These are phyloP conservation scores for Manis pentadactyla DNA, from an alignment of 2,797 vertebrate species.

Conservation along the genomic window DNA sequence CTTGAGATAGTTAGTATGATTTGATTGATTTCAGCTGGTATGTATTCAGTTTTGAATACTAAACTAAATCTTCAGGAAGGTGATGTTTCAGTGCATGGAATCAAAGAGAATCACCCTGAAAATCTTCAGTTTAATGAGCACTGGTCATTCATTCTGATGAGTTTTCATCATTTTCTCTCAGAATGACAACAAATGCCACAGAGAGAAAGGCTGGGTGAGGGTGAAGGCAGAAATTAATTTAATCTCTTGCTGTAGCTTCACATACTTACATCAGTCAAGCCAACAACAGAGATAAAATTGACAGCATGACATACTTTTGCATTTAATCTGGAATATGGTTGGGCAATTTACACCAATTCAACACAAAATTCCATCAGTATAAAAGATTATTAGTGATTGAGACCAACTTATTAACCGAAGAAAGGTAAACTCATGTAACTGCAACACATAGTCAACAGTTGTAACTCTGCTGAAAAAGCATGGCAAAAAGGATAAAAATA, in stretches of 20 bases:
- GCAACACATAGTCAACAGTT: background rate
- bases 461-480: background rate
- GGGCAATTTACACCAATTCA: conserved; percentile 68
- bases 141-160: conserved; percentile 72
- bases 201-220: conserved; percentile 29
- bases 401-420: conserved; percentile 36
- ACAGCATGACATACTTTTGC: conserved; percentile 57
- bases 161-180: conserved; percentile 57
- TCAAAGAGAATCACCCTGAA: conserved; percentile 64
- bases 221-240: conserved; percentile 69
- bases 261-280: conserved; percentile 54
- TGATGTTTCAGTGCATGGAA: conserved; percentile 61
- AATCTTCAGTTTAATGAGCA: conserved; percentile 74
- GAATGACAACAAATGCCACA: conserved; percentile 63
- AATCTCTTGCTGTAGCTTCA: conserved; percentile 15
- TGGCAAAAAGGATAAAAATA: background rate
- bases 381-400: conserved; percentile 69
- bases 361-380: conserved; percentile 55
- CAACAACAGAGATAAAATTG: conserved; percentile 59
- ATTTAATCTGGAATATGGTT: conserved; percentile 65
- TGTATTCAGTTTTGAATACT: conserved; percentile 71
- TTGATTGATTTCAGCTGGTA: conserved; percentile 70
- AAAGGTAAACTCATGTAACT: conserved; percentile 48
- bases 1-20: conserved; percentile 74
- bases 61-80: conserved; percentile 71